These are phyloP conservation scores for Agrotis ipsilon DNA, from an alignment of 2,888 invertebrate genomes.

Conservation along the genomic window DNA sequence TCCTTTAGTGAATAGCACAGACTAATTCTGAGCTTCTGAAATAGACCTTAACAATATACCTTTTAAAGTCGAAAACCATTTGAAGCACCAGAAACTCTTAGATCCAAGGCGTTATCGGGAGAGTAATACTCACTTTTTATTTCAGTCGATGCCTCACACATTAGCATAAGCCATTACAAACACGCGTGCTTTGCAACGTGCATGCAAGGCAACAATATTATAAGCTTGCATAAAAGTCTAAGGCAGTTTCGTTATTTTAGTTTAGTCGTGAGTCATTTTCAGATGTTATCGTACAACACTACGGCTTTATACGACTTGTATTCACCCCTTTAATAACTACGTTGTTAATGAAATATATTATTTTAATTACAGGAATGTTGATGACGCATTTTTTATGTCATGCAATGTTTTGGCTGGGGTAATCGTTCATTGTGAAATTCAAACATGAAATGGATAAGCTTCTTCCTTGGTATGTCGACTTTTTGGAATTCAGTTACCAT, in stretches of 20 bases:
- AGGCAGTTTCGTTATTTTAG: slow-evolving; percentile 17
- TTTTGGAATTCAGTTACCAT: too few relatives aligned
- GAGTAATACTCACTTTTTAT: slow-evolving; percentile 10
- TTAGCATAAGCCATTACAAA: slow-evolving; percentile 13
- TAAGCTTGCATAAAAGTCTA: slow-evolving; percentile 32
- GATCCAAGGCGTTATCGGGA: not conserved
- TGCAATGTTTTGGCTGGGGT: slow-evolving; percentile 4
- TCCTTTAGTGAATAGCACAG: too few relatives aligned
- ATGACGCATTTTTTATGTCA: slow-evolving; percentile 18
- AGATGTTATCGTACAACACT: slow-evolving; percentile 54
- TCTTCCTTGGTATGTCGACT: not conserved
- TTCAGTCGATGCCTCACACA: slow-evolving; percentile 14
- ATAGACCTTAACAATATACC: not conserved
- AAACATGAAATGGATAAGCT: not conserved
- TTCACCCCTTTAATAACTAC: slow-evolving; percentile 42
- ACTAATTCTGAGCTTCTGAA: not conserved
- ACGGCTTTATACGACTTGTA: slow-evolving; percentile 38
- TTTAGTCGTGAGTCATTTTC: slow-evolving; percentile 37
- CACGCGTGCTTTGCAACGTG: slow-evolving; percentile 30
- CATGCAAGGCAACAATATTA: slow-evolving; percentile 28
- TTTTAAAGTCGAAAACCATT: not conserved
- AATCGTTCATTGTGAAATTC: not conserved
- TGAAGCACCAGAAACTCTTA: not conserved
- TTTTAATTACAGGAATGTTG: slow-evolving; percentile 25
- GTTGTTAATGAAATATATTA: slow-evolving; percentile 38